phyloP scores from a whole-genome alignment of 2,797 vertebrate genomes.

The Oreortyx pictus region DNA sequence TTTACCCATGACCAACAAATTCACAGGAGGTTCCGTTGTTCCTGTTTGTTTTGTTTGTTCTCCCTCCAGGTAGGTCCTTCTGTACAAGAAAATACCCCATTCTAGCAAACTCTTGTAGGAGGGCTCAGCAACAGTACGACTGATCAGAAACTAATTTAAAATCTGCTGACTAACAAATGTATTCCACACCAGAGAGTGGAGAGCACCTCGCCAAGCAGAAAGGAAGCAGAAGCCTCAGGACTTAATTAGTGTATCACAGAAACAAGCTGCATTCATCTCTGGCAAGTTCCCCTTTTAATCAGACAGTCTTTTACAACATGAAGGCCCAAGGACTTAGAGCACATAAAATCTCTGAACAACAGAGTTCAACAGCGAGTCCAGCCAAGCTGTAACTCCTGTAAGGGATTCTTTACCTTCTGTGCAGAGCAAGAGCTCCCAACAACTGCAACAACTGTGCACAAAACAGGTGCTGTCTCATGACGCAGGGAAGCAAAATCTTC shows the following conservation, averaged over 20 bases:
- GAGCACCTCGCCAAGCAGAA: background rate
- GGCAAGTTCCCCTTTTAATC: background rate
- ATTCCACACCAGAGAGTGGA: background rate
- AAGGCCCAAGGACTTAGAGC: background rate
- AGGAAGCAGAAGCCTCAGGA: background rate
- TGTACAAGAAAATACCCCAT: background rate
- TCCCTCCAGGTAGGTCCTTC: background rate
- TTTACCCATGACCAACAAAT: background rate
- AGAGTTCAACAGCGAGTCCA: background rate
- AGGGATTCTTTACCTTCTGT: background rate
- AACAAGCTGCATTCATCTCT: background rate
- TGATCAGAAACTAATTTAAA: background rate
- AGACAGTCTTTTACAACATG: background rate
- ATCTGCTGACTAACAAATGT: background rate
- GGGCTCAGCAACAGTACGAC: background rate
- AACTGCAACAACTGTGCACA: background rate
- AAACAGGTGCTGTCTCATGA: background rate
- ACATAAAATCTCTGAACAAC: constrained; percentile 11
- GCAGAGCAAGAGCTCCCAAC: background rate
- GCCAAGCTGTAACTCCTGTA: background rate
- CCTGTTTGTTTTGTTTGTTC: background rate
- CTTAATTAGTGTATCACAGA: background rate
- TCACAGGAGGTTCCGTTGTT: background rate
- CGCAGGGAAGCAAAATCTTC: background rate
- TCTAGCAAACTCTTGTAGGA: background rate